Percentiles rank a stretch among this genome's conserved stretches.
Conservation (phyloP, 30 jellyfish, hydroid and myxozoan genomes). For the Nemopilema nomurai region DNA sequence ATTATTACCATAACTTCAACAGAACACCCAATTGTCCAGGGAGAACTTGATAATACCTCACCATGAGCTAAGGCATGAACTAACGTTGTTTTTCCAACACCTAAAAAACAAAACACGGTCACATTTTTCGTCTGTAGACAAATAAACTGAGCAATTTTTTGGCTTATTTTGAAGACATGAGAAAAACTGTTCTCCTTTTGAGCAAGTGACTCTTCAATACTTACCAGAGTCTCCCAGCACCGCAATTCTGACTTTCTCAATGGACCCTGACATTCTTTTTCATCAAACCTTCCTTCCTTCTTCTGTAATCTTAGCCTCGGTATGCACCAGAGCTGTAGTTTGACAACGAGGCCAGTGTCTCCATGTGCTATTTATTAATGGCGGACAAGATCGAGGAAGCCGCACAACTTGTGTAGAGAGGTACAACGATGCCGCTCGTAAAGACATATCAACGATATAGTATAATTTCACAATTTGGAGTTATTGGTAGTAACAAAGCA, state of each 20-base stretch:
- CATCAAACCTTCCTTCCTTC: neutral
- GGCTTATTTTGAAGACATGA: neutral
- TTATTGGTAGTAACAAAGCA: slow-evolving; percentile 84
- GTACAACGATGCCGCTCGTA: slow-evolving; percentile 42
- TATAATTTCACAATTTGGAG: slow-evolving; percentile 85
- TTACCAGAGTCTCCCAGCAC: slow-evolving; percentile 94
- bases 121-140: neutral
- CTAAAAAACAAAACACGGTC: slow-evolving; percentile 23
- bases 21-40: slow-evolving; percentile 97
- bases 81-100: slow-evolving; percentile 94
- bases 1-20: slow-evolving; percentile 90
- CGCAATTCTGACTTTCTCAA: slow-evolving; percentile 76
- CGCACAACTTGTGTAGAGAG: neutral
- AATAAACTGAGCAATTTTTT: neutral
- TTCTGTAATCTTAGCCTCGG: neutral
- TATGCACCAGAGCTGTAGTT: neutral
- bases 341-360: neutral
- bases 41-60: slow-evolving; percentile 56
- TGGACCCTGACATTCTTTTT: slow-evolving; percentile 72
- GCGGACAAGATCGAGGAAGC: slow-evolving; percentile 7
- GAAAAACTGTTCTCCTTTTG: neutral
- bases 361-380: slow-evolving; percentile 11
- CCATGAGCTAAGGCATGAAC: slow-evolving; percentile 81
- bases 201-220: too few relatives aligned
- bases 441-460: slow-evolving; percentile 93